These are phyloP conservation scores for Apotomis betuletana DNA, from an alignment of 2,888 invertebrate species.

Conservation along the genomic window DNA sequence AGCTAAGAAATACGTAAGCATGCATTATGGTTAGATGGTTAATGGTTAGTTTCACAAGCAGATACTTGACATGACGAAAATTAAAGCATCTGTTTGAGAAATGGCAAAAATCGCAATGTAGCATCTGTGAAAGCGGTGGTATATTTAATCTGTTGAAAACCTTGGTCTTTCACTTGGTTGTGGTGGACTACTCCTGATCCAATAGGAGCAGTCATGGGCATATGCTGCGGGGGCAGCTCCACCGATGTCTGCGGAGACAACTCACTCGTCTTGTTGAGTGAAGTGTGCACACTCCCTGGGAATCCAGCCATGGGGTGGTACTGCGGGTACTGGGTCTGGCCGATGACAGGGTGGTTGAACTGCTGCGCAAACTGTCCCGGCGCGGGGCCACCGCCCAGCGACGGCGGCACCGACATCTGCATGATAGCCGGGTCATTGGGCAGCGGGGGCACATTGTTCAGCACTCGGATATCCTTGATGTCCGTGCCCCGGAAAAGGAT, in stretches of 20 bases:
- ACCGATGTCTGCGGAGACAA: conserved; percentile 77
- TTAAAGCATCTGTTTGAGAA: conserved; percentile 53
- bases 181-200: conserved; percentile 77
- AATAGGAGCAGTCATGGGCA: conserved; percentile 69
- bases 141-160: conserved; percentile 65
- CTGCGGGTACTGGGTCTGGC: conserved; percentile 78
- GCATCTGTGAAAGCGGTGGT: conserved; percentile 70
- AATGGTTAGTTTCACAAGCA: conserved; percentile 38
- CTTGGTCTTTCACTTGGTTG: conserved; percentile 84
- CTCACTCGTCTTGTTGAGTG: conserved; percentile 82
- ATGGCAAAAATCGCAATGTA: conserved; percentile 76
- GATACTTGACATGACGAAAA: conserved; percentile 18
- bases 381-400: conserved; percentile 85
- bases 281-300: conserved; percentile 74
- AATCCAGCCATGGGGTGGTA: conserved; percentile 82
- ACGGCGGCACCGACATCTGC: conserved; percentile 91
- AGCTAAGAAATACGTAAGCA: conserved; percentile 31
- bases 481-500: conserved; percentile 99
- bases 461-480: conserved; percentile 99
- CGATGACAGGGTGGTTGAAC: conserved; percentile 89
- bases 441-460: conserved; percentile 92
- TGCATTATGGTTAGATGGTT: conserved; percentile 35
- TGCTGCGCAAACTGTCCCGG: conserved; percentile 85
- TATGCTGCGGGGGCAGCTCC: conserved; percentile 70
- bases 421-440: conserved; percentile 99